Evolutionary conservation across 2,113 vertebrate species (phyloP).

Genomic region (Helogale parvula): DNA sequence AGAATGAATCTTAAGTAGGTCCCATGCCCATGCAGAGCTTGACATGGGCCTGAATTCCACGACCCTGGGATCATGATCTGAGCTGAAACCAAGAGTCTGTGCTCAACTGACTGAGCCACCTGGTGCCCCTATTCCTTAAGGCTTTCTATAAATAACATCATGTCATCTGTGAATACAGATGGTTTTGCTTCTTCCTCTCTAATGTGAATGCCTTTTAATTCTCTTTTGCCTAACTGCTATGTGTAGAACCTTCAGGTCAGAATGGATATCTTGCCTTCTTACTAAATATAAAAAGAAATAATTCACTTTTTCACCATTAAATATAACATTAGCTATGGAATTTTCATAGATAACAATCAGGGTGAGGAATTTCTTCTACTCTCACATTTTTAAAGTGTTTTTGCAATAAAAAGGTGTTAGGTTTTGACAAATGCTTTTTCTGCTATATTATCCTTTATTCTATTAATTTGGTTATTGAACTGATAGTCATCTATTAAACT

Average conservation of each 20-base stretch:
- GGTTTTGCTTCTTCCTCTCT: background rate
- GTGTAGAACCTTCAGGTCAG: background rate
- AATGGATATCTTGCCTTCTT: background rate
- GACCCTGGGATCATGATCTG: no score
- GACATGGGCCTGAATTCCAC: no score
- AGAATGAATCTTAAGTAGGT: no score
- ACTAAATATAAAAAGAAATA: background rate
- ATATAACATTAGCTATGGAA: background rate
- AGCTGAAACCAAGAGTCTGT: no score
- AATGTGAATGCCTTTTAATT: background rate
- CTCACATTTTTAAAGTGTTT: background rate
- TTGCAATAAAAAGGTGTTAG: background rate
- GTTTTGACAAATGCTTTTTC: background rate
- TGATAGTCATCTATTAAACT: background rate
- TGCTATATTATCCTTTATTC: background rate
- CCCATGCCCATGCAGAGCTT: no score
- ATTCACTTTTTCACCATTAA: background rate
- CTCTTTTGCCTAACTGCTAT: background rate
- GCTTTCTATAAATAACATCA: background rate
- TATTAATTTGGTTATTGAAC: background rate
- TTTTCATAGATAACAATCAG: background rate
- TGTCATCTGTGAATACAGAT: background rate
- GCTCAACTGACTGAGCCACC: no score
- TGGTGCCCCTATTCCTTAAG: background rate
- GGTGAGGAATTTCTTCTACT: background rate